A percentile compares a stretch with the other conserved stretches of the same genome.
Evolutionary conservation across 2,113 vertebrate genomes (phyloP).

Genomic region (Rhinolophus ferrumequinum): DNA sequence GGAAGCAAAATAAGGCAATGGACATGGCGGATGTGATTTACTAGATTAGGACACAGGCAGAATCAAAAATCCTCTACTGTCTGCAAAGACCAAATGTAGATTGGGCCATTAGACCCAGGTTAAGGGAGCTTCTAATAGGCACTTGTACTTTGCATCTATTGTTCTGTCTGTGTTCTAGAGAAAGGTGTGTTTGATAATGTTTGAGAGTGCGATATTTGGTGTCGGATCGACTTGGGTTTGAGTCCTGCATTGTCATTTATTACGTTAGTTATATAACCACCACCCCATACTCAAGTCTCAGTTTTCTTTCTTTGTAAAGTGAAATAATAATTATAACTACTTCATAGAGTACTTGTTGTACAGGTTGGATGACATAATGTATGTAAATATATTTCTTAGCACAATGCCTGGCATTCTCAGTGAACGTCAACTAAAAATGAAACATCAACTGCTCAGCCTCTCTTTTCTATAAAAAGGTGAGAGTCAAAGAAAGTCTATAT

Average conservation of each 20-base stretch:
- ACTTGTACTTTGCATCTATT: background rate
- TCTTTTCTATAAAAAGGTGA: background rate
- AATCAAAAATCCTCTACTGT: background rate
- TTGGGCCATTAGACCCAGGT: background rate
- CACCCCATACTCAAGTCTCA: background rate
- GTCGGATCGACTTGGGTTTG: background rate
- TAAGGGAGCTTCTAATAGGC: background rate
- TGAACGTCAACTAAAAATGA: background rate
- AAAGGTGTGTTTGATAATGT: background rate
- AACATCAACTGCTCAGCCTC: background rate
- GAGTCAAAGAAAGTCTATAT: background rate
- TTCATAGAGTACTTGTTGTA: background rate
- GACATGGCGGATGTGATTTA: background rate
- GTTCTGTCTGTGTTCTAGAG: background rate
- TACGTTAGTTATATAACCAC: background rate
- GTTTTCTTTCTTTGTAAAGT: background rate
- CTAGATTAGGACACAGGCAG: background rate
- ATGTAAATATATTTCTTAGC: background rate
- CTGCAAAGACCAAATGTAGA: background rate
- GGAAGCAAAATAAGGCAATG: constrained; percentile 46
- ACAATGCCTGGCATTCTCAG: background rate
- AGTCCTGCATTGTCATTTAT: background rate
- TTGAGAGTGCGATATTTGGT: background rate
- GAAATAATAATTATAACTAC: background rate
- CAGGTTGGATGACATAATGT: background rate